Conservation (phyloP, 2,888 invertebrate genomes). For the Melanostoma scalare region DNA sequence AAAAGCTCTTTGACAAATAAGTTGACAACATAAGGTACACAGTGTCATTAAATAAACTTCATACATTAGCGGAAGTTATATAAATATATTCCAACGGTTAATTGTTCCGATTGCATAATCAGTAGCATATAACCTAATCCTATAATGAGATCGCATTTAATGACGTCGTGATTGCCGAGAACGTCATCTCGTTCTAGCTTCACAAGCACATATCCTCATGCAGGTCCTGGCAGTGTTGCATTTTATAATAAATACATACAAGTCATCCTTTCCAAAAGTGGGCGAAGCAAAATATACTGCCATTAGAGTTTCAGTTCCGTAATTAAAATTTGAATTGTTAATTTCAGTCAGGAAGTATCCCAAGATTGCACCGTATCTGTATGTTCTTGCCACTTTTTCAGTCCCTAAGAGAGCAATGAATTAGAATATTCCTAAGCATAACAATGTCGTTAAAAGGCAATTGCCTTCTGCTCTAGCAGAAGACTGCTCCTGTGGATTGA, state of each 20-base stretch:
- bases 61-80: too few species aligned
- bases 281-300: conserved; percentile 17
- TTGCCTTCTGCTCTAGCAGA: conserved; percentile 58
- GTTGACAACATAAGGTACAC: too few species aligned
- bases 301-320: conserved; percentile 47
- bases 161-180: background rate
- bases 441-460: conserved; percentile 60
- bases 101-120: conserved; percentile 21
- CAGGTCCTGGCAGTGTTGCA: conserved; percentile 8
- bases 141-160: conserved; percentile 16
- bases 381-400: conserved; percentile 27
- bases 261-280: background rate
- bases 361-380: conserved; percentile 18
- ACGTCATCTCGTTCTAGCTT: background rate
- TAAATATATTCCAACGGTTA: conserved; percentile 1
- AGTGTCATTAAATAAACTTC: too few species aligned
- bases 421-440: conserved; percentile 55
- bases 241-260: background rate
- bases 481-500: conserved; percentile 18
- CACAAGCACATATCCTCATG: conserved; percentile 1
- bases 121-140: conserved; percentile 4
- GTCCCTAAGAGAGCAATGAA: conserved; percentile 24
- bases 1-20: too few species aligned
- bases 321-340: conserved; percentile 71
- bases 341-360: conserved; percentile 27